A percentile compares a stretch with the other conserved stretches of the same genome.
These are phyloP conservation scores for Odontamblyopus lacepedii DNA, from an alignment of 2,797 vertebrate species.

Conservation along the genomic window DNA sequence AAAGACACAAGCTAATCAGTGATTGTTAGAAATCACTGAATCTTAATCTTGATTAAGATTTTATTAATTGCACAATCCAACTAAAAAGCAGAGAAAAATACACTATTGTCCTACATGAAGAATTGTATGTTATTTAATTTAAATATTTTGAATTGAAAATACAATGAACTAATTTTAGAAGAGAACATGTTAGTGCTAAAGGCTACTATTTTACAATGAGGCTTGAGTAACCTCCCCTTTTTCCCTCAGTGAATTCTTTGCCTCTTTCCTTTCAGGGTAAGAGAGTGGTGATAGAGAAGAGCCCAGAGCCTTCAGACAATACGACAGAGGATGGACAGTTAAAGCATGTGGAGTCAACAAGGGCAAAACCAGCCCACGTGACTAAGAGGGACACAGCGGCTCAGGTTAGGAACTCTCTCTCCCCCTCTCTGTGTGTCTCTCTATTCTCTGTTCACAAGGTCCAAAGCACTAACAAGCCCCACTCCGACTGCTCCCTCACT, in stretches of 20 bases:
- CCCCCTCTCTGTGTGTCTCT: not conserved
- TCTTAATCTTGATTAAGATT: no score
- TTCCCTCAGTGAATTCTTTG: not conserved
- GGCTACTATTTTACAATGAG: not conserved
- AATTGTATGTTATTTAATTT: no score
- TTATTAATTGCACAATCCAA: no score
- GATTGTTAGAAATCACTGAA: no score
- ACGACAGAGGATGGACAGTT: constrained; percentile 71
- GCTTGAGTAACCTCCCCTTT: not conserved
- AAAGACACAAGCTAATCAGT: no score
- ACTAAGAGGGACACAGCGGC: constrained; percentile 70
- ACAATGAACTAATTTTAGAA: no score
- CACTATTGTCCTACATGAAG: no score
- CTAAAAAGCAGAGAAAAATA: no score
- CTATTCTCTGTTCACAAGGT: constrained; percentile 20
- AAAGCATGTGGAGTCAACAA: constrained; percentile 58
- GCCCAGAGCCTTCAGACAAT: constrained; percentile 43
- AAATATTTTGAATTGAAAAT: no score
- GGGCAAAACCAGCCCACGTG: constrained; percentile 69
- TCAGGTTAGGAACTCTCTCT: constrained; percentile 71
- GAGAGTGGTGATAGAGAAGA: constrained; percentile 86
- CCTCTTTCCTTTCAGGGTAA: constrained; percentile 75
- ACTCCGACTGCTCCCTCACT: constrained; percentile 20
- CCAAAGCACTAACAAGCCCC: constrained; percentile 15
- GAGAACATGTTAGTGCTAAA: no score